A percentile compares a stretch with the other conserved stretches of the same genome.
These are phyloP conservation scores for Nephrotoma flavescens DNA, from an alignment of 2,888 invertebrate species.

Conservation along the genomic window DNA sequence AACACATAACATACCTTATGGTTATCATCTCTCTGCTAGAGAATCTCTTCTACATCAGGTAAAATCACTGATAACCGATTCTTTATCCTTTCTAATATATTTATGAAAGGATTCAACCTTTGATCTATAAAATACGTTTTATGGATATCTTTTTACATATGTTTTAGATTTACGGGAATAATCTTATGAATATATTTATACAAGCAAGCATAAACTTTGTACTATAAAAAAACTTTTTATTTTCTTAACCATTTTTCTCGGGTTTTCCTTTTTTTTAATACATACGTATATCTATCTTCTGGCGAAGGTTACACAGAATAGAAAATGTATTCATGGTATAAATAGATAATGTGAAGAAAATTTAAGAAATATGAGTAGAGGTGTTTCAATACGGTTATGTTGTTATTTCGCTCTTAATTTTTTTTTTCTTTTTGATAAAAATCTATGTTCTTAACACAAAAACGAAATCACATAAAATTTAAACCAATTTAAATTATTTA, in stretches of 20 bases:
- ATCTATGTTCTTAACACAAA: neutral
- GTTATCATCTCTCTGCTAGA: neutral
- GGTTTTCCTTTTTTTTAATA: neutral
- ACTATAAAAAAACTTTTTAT: neutral
- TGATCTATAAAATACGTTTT: slow-evolving; percentile 2
- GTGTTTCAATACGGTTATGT: neutral
- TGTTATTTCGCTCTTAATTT: neutral
- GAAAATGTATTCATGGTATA: neutral
- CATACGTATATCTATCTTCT: neutral
- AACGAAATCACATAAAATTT: neutral
- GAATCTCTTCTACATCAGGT: neutral
- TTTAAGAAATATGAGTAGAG: neutral
- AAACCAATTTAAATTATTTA: neutral
- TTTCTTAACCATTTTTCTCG: neutral
- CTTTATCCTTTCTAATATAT: neutral
- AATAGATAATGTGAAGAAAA: neutral
- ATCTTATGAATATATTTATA: neutral
- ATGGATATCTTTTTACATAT: neutral
- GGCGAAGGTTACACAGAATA: neutral
- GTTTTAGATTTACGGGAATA: neutral
- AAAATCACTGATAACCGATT: slow-evolving; percentile 3
- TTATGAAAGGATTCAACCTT: slow-evolving; percentile 4
- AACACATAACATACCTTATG: neutral
- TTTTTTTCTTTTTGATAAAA: neutral
- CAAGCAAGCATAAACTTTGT: neutral